Conservation (phyloP, 2,888 invertebrate species). For the Laspeyria flexula region DNA sequence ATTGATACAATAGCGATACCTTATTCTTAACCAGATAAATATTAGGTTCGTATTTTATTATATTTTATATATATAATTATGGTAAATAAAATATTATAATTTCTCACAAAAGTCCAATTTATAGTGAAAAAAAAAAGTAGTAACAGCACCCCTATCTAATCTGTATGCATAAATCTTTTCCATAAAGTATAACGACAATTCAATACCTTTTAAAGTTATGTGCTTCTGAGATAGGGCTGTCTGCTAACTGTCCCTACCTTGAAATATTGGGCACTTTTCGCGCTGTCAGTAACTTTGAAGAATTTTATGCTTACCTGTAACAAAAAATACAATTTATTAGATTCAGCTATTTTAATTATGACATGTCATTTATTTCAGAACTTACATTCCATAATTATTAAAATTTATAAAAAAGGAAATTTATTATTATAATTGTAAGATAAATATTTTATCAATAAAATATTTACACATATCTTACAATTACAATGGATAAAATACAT, state of each 20-base stretch:
- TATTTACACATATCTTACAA: too few species aligned
- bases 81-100: slow-evolving; percentile 19
- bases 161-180: slow-evolving; percentile 32
- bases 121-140: slow-evolving; percentile 18
- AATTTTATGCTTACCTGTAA: not conserved
- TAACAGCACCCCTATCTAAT: slow-evolving; percentile 32
- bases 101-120: slow-evolving; percentile 13
- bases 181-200: slow-evolving; percentile 43
- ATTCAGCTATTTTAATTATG: too few species aligned
- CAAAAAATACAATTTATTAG: not conserved
- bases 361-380: too few species aligned
- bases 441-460: too few species aligned
- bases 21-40: too few species aligned
- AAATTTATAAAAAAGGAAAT: too few species aligned
- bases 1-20: too few species aligned
- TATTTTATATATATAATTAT: too few species aligned
- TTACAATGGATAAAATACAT: too few species aligned
- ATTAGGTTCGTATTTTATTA: too few species aligned
- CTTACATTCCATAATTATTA: too few species aligned
- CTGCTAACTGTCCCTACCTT: not conserved
- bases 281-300: not conserved
- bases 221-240: slow-evolving; percentile 35
- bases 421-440: too few species aligned
- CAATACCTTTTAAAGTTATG: slow-evolving; percentile 47
- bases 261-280: not conserved